These are phyloP conservation scores for Drosophila quadrilineata DNA, from an alignment of 1,140 invertebrate species.

Conservation along the genomic window DNA sequence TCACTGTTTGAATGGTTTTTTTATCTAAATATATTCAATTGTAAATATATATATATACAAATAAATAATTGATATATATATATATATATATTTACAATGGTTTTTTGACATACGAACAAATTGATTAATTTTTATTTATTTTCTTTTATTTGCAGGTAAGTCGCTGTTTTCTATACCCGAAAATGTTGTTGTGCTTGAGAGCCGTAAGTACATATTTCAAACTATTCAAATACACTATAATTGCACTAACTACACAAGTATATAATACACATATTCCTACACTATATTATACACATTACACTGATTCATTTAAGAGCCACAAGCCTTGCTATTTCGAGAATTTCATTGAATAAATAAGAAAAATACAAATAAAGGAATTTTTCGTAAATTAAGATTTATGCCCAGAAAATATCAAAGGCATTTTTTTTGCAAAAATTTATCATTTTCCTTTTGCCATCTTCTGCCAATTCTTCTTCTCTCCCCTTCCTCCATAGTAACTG, in stretches of 20 bases:
- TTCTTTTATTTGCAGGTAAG: constrained; percentile 65
- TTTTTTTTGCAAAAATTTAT: constrained; percentile 8
- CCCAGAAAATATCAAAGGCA: constrained; percentile 70
- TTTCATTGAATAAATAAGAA: background rate
- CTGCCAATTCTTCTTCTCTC: no score
- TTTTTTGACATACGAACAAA: background rate
- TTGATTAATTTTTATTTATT: constrained; percentile 31
- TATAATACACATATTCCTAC: background rate
- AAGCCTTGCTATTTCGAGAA: constrained; percentile 6
- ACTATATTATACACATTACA: constrained; percentile 2
- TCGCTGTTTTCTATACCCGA: constrained; percentile 79
- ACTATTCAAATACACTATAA: constrained; percentile 30
- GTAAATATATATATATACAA: constrained; percentile 14
- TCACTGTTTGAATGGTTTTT: constrained; percentile 67
- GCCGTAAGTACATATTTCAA: constrained; percentile 70
- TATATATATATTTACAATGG: constrained; percentile 22
- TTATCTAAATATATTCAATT: constrained; percentile 10
- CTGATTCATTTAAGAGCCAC: constrained; percentile 22
- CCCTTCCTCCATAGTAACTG: no score
- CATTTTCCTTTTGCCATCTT: constrained; percentile 15
- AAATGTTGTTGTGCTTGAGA: constrained; percentile 79
- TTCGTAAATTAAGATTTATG: no score
- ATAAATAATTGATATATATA: constrained; percentile 10
- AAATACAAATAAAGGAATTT: constrained; percentile 1
- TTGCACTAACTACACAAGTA: background rate